These are phyloP conservation scores for Hephaestus fuliginosus DNA, from an alignment of 2,797 vertebrate species.

Conservation along the genomic window DNA sequence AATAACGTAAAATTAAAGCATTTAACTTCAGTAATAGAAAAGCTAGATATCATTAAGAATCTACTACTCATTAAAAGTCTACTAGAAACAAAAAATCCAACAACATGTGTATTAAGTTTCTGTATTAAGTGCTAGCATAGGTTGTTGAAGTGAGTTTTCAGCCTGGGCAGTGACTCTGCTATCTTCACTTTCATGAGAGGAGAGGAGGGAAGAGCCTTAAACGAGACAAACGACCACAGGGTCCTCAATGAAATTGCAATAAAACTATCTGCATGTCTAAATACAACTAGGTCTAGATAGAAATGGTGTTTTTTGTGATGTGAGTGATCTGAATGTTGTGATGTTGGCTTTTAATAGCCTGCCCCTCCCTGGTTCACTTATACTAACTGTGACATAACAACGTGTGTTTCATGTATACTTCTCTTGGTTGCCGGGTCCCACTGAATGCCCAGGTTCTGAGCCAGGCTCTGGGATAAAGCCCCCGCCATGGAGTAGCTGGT, in stretches of 20 bases:
- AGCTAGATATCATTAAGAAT: not conserved
- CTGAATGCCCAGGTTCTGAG: constrained; percentile 97
- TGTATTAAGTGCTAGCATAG: not conserved
- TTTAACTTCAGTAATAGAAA: not conserved
- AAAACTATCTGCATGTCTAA: not conserved
- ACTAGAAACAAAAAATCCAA: not conserved
- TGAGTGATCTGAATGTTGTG: not conserved
- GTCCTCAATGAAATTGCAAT: not conserved
- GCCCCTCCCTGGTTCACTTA: not conserved
- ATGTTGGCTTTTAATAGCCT: not conserved
- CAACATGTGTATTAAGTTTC: not conserved
- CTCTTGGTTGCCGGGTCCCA: constrained; percentile 94
- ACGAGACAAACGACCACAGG: not conserved
- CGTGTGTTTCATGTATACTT: constrained; percentile 85
- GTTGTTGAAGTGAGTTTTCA: not conserved
- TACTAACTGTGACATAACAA: constrained; percentile 2
- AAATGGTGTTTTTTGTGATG: not conserved
- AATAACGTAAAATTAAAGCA: not conserved
- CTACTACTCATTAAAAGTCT: not conserved
- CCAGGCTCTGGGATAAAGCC: constrained; percentile 94
- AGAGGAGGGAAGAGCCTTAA: not conserved
- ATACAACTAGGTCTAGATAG: not conserved
- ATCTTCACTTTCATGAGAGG: not conserved
- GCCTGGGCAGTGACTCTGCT: not conserved
- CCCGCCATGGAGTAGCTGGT: constrained; percentile 90